Conservation (phyloP, 2,113 vertebrate species). For the Apus apus region DNA sequence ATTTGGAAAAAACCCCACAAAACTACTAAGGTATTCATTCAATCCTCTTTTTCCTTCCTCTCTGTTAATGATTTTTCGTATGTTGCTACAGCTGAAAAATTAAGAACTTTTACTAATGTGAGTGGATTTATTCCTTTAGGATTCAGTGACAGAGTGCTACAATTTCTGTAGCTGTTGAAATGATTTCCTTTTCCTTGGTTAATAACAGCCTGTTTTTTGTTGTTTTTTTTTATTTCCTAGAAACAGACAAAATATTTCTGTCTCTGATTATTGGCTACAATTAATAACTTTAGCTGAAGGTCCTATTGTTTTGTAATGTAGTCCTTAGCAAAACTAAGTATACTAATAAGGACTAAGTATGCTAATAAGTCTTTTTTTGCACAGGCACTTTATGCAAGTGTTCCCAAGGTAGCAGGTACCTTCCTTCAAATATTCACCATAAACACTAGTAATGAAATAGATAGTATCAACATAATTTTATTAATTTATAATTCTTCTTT, state of each 20-base stretch:
- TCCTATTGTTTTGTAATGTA: neutral
- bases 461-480: neutral
- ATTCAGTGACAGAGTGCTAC: neutral
- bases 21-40: neutral
- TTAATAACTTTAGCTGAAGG: neutral
- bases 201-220: neutral
- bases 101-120: neutral
- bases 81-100: neutral
- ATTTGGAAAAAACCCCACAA: neutral
- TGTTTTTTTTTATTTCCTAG: neutral
- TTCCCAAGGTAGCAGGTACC: neutral
- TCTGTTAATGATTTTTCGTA: neutral
- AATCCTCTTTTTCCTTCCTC: neutral
- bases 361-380: neutral
- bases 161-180: neutral
- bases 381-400: neutral
- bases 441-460: neutral
- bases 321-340: neutral
- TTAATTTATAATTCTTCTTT: neutral
- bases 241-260: neutral
- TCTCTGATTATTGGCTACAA: neutral
- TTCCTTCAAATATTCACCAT: neutral
- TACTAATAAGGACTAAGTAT: neutral
- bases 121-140: neutral
- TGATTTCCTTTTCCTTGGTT: slow-evolving; percentile 17